These are phyloP conservation scores for Chouioia cunea DNA, from an alignment of 2,888 invertebrate species.

Conservation along the genomic window DNA sequence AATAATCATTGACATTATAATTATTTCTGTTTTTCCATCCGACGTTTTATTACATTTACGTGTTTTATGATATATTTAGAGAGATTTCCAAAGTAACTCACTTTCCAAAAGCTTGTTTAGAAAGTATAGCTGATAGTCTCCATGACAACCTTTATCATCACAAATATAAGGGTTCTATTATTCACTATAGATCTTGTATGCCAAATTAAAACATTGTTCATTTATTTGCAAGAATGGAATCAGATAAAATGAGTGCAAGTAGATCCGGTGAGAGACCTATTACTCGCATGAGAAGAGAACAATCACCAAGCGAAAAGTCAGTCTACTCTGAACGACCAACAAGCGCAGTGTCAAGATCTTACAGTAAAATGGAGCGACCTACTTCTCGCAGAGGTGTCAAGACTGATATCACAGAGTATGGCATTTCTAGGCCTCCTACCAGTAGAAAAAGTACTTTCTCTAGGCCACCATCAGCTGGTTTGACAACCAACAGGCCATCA, in stretches of 20 bases:
- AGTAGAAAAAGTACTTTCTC: constrained; percentile 55
- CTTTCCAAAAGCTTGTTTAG: no score
- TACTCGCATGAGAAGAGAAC: constrained; percentile 55
- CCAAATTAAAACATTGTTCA: no score
- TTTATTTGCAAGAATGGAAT: constrained; percentile 51
- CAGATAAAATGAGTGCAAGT: constrained; percentile 49
- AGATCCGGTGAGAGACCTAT: constrained; percentile 53
- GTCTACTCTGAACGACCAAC: constrained; percentile 52
- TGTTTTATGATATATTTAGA: no score
- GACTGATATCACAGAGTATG: constrained; percentile 50
- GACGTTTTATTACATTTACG: no score
- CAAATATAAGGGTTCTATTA: no score
- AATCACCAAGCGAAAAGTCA: constrained; percentile 45
- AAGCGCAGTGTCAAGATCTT: constrained; percentile 50
- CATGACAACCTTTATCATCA: no score
- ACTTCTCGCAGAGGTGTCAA: constrained; percentile 62
- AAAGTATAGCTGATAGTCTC: no score
- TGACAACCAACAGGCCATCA: constrained; percentile 54
- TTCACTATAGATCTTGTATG: no score
- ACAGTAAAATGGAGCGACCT: constrained; percentile 58
- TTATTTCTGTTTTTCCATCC: no score
- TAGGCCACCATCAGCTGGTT: constrained; percentile 59
- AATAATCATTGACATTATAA: no score
- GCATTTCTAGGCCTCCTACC: constrained; percentile 53
- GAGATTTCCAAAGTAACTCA: no score